Base-by-base conservation (phyloP, 2,888 invertebrate genomes). In the Salticus scenicus region DNA sequence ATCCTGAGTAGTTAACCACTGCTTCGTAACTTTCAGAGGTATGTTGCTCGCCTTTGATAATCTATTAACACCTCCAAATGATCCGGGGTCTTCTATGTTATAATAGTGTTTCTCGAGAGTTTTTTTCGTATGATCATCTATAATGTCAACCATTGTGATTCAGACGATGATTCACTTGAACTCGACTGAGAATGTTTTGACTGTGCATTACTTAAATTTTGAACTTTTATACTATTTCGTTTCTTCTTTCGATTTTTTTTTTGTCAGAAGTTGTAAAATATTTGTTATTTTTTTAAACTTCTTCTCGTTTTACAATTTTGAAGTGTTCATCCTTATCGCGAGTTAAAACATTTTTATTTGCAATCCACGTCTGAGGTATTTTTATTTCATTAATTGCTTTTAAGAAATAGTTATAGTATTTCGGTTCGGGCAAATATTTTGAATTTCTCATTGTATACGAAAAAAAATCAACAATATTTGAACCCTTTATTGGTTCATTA, bases 351-450 rank as follows among this genome's bases (percentile, higher is more conserved):
- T 66, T 33, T 51, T 41, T 27, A 51, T 80, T 81, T 0, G 8
- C 81, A 17, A 70, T 31, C 42, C 63, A 74, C 0, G 0, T 14
- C 5, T n/a, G 20, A 0, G 74, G 63, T 0, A 70, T 64, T 24
- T 64, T 75, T 17, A 70, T 81, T 81, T 74, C 69, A 37, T 17
- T 2, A 4, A 81, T 41, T 7, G 69, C 70, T 27, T 33, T 33
- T 27, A 81, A n/a, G 69, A 81, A 81, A 0, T 27, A n/a, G n/a
- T 41, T n/a, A 24, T 63, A 69, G 70, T 75, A 37, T 5, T 1
- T 0, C 0, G 81, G 74, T 17, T 67, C 74, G 1, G 4, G 2
- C 37, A 8, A 14, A 31, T 0, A 27, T 74, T 80, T 74, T 31
- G 30, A 10, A 37, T 57, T 82, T 37, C 70, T 28, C 20, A 75